A percentile compares a stretch with the other conserved stretches of the same genome.
phyloP scores from a whole-genome alignment of 2,797 vertebrate species.

The Lagorchestes hirsutus region DNA sequence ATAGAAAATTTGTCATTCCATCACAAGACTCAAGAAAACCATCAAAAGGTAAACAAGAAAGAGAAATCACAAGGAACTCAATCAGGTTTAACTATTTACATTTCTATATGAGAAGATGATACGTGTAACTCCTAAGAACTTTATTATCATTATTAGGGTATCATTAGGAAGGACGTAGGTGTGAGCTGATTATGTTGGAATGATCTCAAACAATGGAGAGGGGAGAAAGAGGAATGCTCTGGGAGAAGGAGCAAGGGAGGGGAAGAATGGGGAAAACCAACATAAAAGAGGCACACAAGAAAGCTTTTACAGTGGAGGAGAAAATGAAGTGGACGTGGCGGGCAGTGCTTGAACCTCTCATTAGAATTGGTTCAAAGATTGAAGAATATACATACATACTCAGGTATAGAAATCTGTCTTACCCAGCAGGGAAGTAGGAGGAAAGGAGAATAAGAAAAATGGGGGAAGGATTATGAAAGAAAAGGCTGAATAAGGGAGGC shows the following conservation, averaged over 20 bases:
- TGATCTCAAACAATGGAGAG: background rate
- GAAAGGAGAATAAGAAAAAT: background rate
- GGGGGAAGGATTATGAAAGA: background rate
- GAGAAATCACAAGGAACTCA: background rate
- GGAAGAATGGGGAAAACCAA: background rate
- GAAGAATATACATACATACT: background rate
- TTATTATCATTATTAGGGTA: background rate
- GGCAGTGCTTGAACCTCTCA: background rate
- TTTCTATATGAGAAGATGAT: background rate
- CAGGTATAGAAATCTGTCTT: background rate
- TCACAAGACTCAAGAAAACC: background rate
- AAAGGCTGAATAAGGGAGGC: background rate
- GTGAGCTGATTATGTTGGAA: background rate
- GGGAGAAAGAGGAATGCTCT: background rate
- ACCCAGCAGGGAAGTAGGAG: background rate
- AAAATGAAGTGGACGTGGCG: background rate
- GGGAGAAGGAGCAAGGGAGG: background rate
- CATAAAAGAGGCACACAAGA: background rate
- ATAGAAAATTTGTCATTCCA: background rate
- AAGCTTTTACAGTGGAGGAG: background rate
- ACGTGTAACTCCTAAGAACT: background rate
- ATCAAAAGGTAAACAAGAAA: background rate
- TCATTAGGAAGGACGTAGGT: background rate
- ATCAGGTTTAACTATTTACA: no score
- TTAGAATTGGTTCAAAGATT: background rate